Evolutionary conservation across 30 jellyfish, hydroid and myxozoan species (phyloP).

Genomic region (Phacellophora camtschatica): DNA sequence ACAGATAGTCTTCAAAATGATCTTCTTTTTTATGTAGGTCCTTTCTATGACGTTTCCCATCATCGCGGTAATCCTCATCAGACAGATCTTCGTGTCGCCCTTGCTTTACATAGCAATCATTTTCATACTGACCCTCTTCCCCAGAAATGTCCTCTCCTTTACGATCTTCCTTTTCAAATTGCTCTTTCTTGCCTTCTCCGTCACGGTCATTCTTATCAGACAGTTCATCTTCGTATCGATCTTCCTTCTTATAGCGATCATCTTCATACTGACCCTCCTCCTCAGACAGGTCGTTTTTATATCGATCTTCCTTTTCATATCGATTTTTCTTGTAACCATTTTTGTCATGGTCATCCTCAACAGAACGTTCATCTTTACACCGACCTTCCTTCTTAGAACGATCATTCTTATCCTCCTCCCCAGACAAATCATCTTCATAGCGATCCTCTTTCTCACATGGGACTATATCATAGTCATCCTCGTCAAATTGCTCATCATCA

Average conservation of each 20-base stretch:
- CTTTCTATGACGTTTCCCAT: too few species aligned
- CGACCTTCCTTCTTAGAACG: neutral
- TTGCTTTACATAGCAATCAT: neutral
- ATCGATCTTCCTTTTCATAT: neutral
- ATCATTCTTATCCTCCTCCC: neutral
- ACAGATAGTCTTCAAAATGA: neutral
- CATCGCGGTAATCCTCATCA: neutral
- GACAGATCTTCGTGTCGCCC: neutral
- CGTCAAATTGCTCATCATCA: neutral
- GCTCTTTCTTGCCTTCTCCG: neutral
- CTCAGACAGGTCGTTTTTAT: neutral
- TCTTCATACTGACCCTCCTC: neutral
- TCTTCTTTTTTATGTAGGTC: neutral
- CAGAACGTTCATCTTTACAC: too few species aligned
- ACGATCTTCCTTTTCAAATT: neutral
- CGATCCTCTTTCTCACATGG: too few species aligned
- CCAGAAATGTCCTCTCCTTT: neutral
- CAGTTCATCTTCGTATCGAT: neutral
- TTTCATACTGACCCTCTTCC: neutral
- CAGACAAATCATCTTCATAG: too few species aligned
- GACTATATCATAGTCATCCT: neutral
- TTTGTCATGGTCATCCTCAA: neutral
- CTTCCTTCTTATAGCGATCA: neutral
- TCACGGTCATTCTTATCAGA: neutral
- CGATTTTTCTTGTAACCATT: neutral